phyloP scores from a whole-genome alignment of 2,113 vertebrate genomes.

The Heterotilapia buettikoferi region DNA sequence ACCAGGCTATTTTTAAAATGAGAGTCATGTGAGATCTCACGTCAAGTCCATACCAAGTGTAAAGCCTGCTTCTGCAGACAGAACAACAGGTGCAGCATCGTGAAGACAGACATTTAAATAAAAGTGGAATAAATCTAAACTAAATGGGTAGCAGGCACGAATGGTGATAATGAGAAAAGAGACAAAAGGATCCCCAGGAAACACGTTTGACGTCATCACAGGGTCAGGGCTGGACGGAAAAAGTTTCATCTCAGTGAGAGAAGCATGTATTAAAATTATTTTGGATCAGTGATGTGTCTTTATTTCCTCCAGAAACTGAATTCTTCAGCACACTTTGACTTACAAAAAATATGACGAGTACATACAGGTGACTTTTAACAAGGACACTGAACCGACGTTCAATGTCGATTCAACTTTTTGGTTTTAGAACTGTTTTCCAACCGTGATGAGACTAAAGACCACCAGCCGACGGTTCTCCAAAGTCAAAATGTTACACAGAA shows the following conservation, averaged over 20 bases:
- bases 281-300: not conserved
- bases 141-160: not conserved
- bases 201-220: not conserved
- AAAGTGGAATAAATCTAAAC: not conserved
- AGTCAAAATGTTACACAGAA: not conserved
- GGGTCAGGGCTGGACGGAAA: too few relatives aligned
- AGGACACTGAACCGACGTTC: not conserved
- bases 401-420: not conserved
- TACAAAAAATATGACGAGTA: not conserved
- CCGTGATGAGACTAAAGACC: not conserved
- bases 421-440: not conserved
- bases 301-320: not conserved
- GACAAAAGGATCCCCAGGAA: not conserved
- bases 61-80: not conserved
- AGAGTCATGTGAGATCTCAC: not conserved
- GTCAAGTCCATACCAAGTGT: not conserved
- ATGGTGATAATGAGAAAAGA: not conserved
- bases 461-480: not conserved
- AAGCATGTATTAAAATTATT: not conserved
- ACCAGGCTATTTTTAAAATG: not conserved
- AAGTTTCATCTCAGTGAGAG: not conserved
- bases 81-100: not conserved
- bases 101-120: not conserved
- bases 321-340: not conserved
- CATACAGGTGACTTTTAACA: not conserved